Conservation (phyloP, 2,797 vertebrate species). For the Chaetophractus vellerosus region DNA sequence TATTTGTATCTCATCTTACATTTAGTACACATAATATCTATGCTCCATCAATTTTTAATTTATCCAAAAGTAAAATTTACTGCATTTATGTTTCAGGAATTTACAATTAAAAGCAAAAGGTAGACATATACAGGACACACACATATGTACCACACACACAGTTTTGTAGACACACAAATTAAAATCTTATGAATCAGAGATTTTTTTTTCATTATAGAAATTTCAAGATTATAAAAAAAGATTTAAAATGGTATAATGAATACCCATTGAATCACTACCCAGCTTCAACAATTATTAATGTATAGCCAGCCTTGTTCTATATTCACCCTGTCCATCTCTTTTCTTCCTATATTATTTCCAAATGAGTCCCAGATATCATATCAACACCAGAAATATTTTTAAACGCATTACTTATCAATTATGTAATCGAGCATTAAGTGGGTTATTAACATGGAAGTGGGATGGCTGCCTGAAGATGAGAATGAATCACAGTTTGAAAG, state of each 20-base stretch:
- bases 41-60: not conserved
- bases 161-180: not conserved
- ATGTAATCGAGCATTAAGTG: not conserved
- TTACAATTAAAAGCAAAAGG: conserved; percentile 21
- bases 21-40: not conserved
- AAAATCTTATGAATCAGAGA: not conserved
- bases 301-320: not conserved
- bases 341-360: conserved; percentile 8
- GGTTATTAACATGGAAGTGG: not conserved
- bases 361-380: not conserved
- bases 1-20: not conserved
- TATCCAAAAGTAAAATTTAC: conserved; percentile 35
- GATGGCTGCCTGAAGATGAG: not conserved
- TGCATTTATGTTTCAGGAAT: not conserved
- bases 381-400: conserved; percentile 33
- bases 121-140: not conserved
- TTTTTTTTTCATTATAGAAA: conserved; percentile 7
- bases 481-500: not conserved
- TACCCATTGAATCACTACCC: not conserved
- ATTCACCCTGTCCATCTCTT: not conserved
- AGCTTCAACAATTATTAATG: not conserved
- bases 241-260: not conserved
- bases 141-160: not conserved
- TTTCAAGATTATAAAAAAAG: not conserved
- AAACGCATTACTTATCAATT: not conserved